These are phyloP conservation scores for Sepiola atlantica DNA, from an alignment of 2,888 invertebrate genomes.

Conservation along the genomic window DNA sequence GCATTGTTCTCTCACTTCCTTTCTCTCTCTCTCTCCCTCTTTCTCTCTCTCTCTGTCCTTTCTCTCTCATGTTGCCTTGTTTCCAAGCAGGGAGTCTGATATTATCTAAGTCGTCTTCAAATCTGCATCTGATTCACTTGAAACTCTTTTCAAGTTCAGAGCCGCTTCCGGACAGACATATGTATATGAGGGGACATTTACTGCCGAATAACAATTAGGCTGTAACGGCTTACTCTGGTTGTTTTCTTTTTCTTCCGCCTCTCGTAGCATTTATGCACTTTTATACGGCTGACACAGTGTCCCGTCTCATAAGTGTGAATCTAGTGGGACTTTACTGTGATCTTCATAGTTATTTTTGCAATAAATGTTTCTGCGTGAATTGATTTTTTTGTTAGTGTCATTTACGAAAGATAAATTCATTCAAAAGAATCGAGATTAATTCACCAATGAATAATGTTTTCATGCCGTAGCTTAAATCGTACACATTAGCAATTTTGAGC, in stretches of 20 bases:
- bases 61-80: no score
- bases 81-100: constrained; percentile 5
- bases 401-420: no score
- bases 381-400: background rate
- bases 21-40: background rate
- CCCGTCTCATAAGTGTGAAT: background rate
- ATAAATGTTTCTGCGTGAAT: background rate
- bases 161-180: background rate
- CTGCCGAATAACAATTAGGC: background rate
- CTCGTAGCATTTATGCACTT: background rate
- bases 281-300: background rate
- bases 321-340: background rate
- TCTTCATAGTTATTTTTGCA: background rate
- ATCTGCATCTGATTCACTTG: constrained; percentile 32
- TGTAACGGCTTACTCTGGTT: background rate
- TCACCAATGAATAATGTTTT: no score
- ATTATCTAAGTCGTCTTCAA: background rate
- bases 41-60: background rate
- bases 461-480: no score
- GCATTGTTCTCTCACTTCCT: background rate
- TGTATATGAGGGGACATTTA: constrained; percentile 15
- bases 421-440: no score
- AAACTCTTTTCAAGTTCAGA: background rate
- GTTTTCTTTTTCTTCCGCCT: background rate
- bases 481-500: no score